Evolutionary conservation across 2,797 vertebrate species (phyloP).

Genomic region (Anableps anableps): DNA sequence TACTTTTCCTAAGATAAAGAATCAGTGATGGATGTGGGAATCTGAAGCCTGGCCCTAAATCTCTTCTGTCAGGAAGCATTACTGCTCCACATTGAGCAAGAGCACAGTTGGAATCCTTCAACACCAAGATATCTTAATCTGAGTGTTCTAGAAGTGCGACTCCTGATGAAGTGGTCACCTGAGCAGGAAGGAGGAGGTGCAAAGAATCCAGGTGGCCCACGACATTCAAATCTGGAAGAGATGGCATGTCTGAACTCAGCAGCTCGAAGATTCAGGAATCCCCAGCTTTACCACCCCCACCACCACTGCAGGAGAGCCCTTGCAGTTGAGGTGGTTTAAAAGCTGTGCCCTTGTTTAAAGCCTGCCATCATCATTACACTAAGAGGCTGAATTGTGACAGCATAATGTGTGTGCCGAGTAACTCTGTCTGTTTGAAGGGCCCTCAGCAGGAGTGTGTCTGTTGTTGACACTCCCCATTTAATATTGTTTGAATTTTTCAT

Average conservation of each 20-base stretch:
- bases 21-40: slow-evolving; percentile 74
- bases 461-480: slow-evolving; percentile 94
- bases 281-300: slow-evolving; percentile 29
- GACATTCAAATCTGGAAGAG: slow-evolving; percentile 54
- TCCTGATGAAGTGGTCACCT: slow-evolving; percentile 76
- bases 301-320: slow-evolving; percentile 54
- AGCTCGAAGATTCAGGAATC: slow-evolving; percentile 11
- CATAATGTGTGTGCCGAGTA: slow-evolving; percentile 93
- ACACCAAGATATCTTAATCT: slow-evolving; percentile 78
- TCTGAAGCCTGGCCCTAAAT: slow-evolving; percentile 64
- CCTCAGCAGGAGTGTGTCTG: slow-evolving; percentile 91
- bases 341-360: slow-evolving; percentile 83
- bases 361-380: slow-evolving; percentile 81
- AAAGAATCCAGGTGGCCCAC: slow-evolving; percentile 74
- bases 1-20: slow-evolving; percentile 61
- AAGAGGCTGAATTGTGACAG: slow-evolving; percentile 82
- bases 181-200: slow-evolving; percentile 32
- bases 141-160: slow-evolving; percentile 70
- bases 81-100: slow-evolving; percentile 56
- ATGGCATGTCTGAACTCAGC: slow-evolving; percentile 74
- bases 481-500: slow-evolving; percentile 99
- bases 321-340: slow-evolving; percentile 75
- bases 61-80: slow-evolving; percentile 82
- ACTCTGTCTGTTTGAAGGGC: slow-evolving; percentile 95
- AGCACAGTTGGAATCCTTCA: slow-evolving; percentile 73